A percentile compares a stretch with the other conserved stretches of the same genome.
Evolutionary conservation across 2,113 vertebrate species (phyloP).

Genomic region (Opisthocomus hoazin): DNA sequence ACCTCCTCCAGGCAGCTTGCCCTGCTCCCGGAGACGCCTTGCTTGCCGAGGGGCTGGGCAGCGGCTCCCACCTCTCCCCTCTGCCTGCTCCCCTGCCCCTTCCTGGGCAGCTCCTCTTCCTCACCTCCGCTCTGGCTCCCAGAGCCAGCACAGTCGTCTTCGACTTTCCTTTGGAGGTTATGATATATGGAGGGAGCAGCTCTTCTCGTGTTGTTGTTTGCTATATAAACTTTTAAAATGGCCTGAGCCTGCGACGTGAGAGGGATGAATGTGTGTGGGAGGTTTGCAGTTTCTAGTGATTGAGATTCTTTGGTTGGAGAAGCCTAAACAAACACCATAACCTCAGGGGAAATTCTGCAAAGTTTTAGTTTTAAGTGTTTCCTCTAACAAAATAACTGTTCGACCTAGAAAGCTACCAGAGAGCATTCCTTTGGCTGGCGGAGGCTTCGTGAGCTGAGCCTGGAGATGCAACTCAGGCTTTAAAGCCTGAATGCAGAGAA

Average conservation of each 20-base stretch:
- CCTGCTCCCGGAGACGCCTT: background rate
- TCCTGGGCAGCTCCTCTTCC: background rate
- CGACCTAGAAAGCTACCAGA: background rate
- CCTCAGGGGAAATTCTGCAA: constrained; percentile 38
- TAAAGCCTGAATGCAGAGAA: background rate
- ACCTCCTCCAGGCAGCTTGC: background rate
- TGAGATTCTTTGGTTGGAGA: constrained; percentile 32
- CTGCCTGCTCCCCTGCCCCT: fast-evolving
- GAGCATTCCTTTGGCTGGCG: background rate
- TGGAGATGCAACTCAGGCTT: background rate
- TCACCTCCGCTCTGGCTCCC: background rate
- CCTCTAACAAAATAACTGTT: constrained; percentile 17
- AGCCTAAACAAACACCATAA: constrained; percentile 52
- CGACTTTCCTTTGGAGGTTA: background rate
- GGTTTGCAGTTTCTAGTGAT: constrained; percentile 7
- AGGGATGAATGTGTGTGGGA: background rate
- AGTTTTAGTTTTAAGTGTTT: constrained; percentile 39
- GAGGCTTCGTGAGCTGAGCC: fast-evolving
- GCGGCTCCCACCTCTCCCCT: background rate
- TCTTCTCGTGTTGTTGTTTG: background rate
- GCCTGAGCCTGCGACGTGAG: background rate
- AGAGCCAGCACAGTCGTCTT: background rate
- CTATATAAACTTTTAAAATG: background rate
- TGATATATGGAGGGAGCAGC: background rate
- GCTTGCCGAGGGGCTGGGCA: background rate